Evolutionary conservation across 2,888 invertebrate genomes (phyloP), one percentile per base, ranked within the genome.

Genomic region (Uloborus plumipes): DNA sequence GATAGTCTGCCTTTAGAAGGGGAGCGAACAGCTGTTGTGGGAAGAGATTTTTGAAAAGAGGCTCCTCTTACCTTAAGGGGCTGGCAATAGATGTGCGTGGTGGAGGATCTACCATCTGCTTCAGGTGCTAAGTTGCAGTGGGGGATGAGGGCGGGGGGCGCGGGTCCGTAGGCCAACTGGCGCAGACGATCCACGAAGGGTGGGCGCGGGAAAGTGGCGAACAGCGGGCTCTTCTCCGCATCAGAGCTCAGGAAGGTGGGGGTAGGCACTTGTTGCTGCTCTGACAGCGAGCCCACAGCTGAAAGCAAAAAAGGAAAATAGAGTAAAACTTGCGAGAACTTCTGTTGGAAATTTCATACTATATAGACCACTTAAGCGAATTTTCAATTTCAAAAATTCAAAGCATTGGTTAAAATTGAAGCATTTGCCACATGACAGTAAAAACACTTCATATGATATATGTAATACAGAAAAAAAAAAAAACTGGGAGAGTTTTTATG

Each of bases 71-170:
- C 79, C 62, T 69, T 67, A 18, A 73, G 66, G 16, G 79, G 73
- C 51, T 73, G 59, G 62, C 73, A 80, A n/a, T 80, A 73, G 51
- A 80, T 73, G n/a, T 80, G 79, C 20, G 73, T 73, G 22, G 66
- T 50, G 50, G 75, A 58, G n/a, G 75, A 51, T 53, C 51, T 47
- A n/a, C 71, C 31, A 67, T 80, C 79, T 62, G 67, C 61, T 70
- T 77, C 70, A 47, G 64, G 26, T 16, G 69, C 61, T 65, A 79
- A 26, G 51, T 66, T 66, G 69, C 22, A 39, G 3, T 61, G 55
- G 47, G 69, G 73, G 26, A 80, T 73, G 20, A 73, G 22, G 15
- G 67, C 73, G 11, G 79, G 67, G 53, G 67, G 72, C 13, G 79
- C 59, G n/a, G 79, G 73, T 61, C 79, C 72, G 31, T 49, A 31